Evolutionary conservation across 1,140 invertebrate genomes (phyloP), one percentile per base, ranked within the genome.

Genomic region (Ridgeia piscesae): DNA sequence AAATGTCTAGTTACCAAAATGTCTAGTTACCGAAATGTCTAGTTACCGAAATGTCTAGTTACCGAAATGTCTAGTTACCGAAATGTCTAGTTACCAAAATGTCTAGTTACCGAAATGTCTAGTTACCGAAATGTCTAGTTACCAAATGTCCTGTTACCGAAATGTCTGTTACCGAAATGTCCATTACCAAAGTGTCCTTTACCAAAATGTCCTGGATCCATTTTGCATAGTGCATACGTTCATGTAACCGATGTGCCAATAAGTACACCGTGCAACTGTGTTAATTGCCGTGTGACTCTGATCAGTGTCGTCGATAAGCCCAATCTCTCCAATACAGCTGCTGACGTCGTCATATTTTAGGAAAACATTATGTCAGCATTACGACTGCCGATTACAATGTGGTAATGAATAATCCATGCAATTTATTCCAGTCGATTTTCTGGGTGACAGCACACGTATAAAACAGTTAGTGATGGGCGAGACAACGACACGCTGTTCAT

Each of bases 281-380:
- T 77, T 31, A 77, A 77, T 27, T 77, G 14, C 17, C 27, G 27
- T 77, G 58, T 77, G 27, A 77, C 42, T 21, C 58, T 2, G 58
- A 77, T 77, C 14, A 21, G 58, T 77, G 2, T 21, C 27, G 2
- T 77, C 27, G 58, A 77, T 77, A 31, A 27, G 58, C 58, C 58
- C 58, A 77, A 77, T 77, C 17, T 31, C 58, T 77, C 27, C 58
- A 4, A 21, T 0, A 77, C 17, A 77, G 58, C 58, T 77, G 58
- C 11, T 31, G 58, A 77, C 27, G 17, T 21, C 27, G 58, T 77
- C 2, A 77, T 77, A 27, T 77, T 77, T 77, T 77, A 77, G 58
- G 58, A 77, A 77, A 77, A 31, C 58, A 77, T 77, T 77, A 77
- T 77, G 58, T 77, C 58, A 77, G 58, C 58, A 77, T 77, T 77